Percentiles rank a stretch among this genome's conserved stretches.
Evolutionary conservation across 2,888 invertebrate genomes (phyloP).

Genomic region (Harmothoe impar): DNA sequence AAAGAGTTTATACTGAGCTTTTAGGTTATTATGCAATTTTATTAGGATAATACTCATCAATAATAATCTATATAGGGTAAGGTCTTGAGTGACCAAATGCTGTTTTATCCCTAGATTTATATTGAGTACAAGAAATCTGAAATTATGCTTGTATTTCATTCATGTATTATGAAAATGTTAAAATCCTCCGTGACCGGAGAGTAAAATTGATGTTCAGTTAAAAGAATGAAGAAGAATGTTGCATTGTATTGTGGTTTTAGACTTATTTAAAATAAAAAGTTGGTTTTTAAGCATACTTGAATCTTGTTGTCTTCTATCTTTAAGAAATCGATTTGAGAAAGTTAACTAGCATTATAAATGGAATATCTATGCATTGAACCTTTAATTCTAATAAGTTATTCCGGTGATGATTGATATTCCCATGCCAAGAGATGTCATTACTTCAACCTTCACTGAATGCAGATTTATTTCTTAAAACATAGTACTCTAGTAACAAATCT

Average conservation of each 20-base stretch:
- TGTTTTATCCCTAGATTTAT: too few relatives aligned
- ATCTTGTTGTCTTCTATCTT: not conserved
- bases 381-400: too few relatives aligned
- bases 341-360: too few relatives aligned
- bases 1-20: too few relatives aligned
- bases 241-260: slow-evolving; percentile 56
- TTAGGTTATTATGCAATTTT: not conserved
- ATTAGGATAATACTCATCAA: not conserved
- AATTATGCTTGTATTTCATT: not conserved
- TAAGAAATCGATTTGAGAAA: too few relatives aligned
- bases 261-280: slow-evolving; percentile 45
- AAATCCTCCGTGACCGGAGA: not conserved
- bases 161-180: not conserved
- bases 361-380: too few relatives aligned
- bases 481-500: too few relatives aligned
- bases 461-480: too few relatives aligned
- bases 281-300: slow-evolving; percentile 19
- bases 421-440: too few relatives aligned
- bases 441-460: too few relatives aligned
- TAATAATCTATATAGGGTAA: not conserved
- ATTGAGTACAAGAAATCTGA: too few relatives aligned
- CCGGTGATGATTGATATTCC: too few relatives aligned
- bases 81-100: not conserved
- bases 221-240: not conserved
- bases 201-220: not conserved